Evolutionary conservation across 2,113 vertebrate genomes (phyloP), one percentile per base, ranked within the genome.

Genomic region (Saguinus imperator): DNA sequence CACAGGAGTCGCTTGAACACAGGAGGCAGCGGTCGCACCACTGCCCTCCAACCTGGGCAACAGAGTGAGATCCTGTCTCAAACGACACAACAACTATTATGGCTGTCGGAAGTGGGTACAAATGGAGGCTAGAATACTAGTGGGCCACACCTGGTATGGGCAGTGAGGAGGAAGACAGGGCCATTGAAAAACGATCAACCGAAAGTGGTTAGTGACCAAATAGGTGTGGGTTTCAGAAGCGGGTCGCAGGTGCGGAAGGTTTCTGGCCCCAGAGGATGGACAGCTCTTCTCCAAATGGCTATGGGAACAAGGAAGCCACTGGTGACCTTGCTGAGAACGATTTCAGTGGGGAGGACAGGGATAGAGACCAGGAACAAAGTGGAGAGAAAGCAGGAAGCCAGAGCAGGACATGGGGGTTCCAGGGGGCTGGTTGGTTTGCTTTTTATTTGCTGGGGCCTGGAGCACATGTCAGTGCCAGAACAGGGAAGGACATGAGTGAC

Each of bases 101-200:
- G 88, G 52, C 58, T 52, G 1, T 11, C 18, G 1, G 17, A 23
- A 10, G 45, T 2, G 7, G 20, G 6, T 9, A 13, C 5, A 8
- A 0, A 12, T 3, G 6, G 40, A 27, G 32, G 20, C 55, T 35
- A 32, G 37, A 12, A 50, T 5, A 10, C 17, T 1, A 6, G 32
- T 6, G 23, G 45, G 66, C 64, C 50, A 2, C 1, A 1, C 5
- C 37, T 37, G 1, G 10, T 10, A 1, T 9, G 8, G 32, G 10
- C 52, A 25, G 6, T 12, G 87, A 14, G 75, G 64, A 52, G 57
- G 10, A 45, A 4, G 25, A 45, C 4, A 45, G n/a, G 64, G 23
- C 18, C 35, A 43, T 6, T 48, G 12, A 20, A 57, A 40, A 55
- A 5, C 18, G 20, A 50, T 85, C 20, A 16, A 14, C 27, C 25